phyloP scores from a whole-genome alignment of 2,797 vertebrate genomes.

The Microctenopoma lineatum region DNA sequence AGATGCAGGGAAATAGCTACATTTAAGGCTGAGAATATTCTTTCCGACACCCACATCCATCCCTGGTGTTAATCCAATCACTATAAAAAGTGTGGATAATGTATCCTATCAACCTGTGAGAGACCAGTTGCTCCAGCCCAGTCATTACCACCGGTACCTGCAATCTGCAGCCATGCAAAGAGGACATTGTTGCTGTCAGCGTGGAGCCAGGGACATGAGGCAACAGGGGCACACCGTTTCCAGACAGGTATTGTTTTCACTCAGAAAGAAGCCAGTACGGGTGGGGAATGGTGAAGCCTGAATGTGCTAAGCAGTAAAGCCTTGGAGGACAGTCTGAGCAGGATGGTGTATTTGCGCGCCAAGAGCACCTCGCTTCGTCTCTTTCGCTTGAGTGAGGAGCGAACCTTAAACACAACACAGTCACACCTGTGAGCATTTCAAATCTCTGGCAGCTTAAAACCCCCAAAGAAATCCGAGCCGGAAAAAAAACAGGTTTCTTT shows the following conservation, averaged over 20 bases:
- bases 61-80: conserved; percentile 37
- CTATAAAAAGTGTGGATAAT: conserved; percentile 44
- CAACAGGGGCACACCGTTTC: conserved; percentile 41
- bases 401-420: conserved; percentile 55
- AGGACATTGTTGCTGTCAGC: conserved; percentile 54
- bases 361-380: conserved; percentile 64
- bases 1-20: conserved; percentile 2
- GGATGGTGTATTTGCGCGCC: conserved; percentile 38
- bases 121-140: conserved; percentile 53
- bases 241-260: conserved; percentile 65
- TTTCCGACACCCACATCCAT: conserved; percentile 19
- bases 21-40: conserved; percentile 11
- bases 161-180: conserved; percentile 43
- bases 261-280: conserved; percentile 56
- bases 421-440: conserved; percentile 67
- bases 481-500: conserved; percentile 33
- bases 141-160: conserved; percentile 28
- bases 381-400: conserved; percentile 52
- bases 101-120: conserved; percentile 48
- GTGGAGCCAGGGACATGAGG: conserved; percentile 48
- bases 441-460: conserved; percentile 53
- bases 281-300: conserved; percentile 40
- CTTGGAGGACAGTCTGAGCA: conserved; percentile 50
- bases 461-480: conserved; percentile 43
- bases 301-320: conserved; percentile 61